Percentiles rank a stretch among this genome's conserved stretches.
Evolutionary conservation across 1,140 invertebrate genomes (phyloP).

Genomic region (Maconellicoccus hirsutus): DNA sequence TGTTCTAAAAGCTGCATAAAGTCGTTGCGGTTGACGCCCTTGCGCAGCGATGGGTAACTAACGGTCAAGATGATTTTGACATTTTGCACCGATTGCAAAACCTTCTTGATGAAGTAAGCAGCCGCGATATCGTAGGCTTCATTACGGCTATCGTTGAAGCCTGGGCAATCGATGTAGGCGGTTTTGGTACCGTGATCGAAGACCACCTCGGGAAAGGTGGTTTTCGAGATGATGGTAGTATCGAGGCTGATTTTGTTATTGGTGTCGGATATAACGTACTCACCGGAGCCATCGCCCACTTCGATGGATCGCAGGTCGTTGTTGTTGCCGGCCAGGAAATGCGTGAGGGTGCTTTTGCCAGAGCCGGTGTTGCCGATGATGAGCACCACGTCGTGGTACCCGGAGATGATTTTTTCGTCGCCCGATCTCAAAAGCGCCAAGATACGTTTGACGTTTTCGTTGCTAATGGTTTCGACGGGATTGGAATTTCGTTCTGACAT

Average conservation of each 20-base stretch:
- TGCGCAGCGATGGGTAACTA: slow-evolving; percentile 25
- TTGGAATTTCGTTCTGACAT: too few species aligned
- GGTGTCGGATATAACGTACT: slow-evolving; percentile 21
- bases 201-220: slow-evolving; percentile 27
- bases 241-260: slow-evolving; percentile 22
- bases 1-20: slow-evolving; percentile 26
- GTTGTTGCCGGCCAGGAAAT: slow-evolving; percentile 27
- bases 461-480: neutral
- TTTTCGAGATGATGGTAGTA: slow-evolving; percentile 27
- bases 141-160: slow-evolving; percentile 29
- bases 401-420: neutral
- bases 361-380: slow-evolving; percentile 29
- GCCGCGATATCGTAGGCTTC: slow-evolving; percentile 27
- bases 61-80: slow-evolving; percentile 29
- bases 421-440: neutral
- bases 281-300: neutral
- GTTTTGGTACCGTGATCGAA: slow-evolving; percentile 14
- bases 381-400: slow-evolving; percentile 10
- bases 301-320: slow-evolving; percentile 12
- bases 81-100: slow-evolving; percentile 24
- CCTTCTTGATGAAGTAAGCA: slow-evolving; percentile 28
- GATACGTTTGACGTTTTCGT: neutral
- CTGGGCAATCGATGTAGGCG: slow-evolving; percentile 29
- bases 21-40: slow-evolving; percentile 25
- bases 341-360: slow-evolving; percentile 29